Percentiles rank a stretch among this genome's conserved stretches.
These are phyloP conservation scores for Laticauda colubrina DNA, from an alignment of 2,113 vertebrate genomes.

Conservation along the genomic window DNA sequence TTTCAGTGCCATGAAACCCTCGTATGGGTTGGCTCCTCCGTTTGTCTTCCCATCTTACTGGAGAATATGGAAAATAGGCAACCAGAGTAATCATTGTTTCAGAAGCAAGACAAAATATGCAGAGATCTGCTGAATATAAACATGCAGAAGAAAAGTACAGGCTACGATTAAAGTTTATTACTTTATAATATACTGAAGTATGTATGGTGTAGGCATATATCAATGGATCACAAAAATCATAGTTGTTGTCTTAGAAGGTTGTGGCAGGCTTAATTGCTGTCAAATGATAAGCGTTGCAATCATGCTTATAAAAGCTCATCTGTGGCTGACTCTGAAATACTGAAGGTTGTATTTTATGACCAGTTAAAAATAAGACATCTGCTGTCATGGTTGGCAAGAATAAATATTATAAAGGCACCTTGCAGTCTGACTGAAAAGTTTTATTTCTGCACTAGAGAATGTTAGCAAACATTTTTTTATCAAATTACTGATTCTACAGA, in stretches of 20 bases:
- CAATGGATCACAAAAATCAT: not conserved
- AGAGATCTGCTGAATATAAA: not conserved
- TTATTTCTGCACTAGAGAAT: not conserved
- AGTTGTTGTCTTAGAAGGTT: not conserved
- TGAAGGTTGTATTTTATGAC: conserved; percentile 32
- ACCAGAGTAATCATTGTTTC: not conserved
- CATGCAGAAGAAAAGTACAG: not conserved
- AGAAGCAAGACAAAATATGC: not conserved
- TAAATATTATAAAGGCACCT: conserved; percentile 21
- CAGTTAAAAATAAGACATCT: conserved; percentile 21
- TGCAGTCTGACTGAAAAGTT: not conserved
- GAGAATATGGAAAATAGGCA: not conserved
- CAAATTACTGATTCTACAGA: not conserved
- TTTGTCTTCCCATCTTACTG: not conserved
- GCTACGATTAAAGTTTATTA: not conserved
- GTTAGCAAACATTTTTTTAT: not conserved
- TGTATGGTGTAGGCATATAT: not conserved
- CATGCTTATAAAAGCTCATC: conserved; percentile 11
- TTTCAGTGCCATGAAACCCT: not conserved
- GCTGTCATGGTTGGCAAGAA: conserved; percentile 7
- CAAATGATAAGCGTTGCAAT: not conserved
- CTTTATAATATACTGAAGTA: not conserved
- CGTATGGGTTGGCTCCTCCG: not conserved
- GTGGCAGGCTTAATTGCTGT: not conserved
- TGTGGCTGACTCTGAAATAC: conserved; percentile 5